Percentiles rank a stretch among this genome's conserved stretches.
Evolutionary conservation across 2,797 vertebrate species (phyloP).

Genomic region (Rallus crepitans): DNA sequence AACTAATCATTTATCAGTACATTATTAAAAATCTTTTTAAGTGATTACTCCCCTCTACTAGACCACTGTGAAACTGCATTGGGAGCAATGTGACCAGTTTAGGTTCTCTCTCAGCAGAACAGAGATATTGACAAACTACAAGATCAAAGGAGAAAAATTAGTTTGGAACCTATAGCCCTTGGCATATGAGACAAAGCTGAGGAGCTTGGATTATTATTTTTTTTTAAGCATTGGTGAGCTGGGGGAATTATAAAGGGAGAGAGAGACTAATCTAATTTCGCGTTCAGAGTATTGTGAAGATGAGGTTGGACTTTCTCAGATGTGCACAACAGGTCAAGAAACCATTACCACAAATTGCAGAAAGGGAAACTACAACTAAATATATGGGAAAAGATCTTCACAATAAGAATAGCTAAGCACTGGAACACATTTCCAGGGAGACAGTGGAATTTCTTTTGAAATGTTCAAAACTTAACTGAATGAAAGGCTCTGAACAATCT

Average conservation of each 20-base stretch:
- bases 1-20: background rate
- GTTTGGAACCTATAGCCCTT: background rate
- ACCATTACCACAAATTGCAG: background rate
- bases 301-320: background rate
- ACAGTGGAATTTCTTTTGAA: background rate
- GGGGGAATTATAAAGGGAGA: background rate
- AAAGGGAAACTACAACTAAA: background rate
- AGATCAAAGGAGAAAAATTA: background rate
- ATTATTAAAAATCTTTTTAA: background rate
- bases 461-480: background rate
- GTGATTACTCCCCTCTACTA: background rate
- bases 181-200: background rate
- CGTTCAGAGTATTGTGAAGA: background rate
- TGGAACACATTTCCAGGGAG: background rate
- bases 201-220: background rate
- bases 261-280: background rate
- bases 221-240: background rate
- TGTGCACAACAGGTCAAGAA: background rate
- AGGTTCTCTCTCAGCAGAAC: background rate
- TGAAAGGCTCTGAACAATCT: background rate
- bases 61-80: background rate
- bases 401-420: background rate
- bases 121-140: background rate
- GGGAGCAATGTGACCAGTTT: background rate
- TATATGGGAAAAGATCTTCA: background rate